Conservation (phyloP, 1,140 invertebrate species). For the Platorchestia sp. region DNA sequence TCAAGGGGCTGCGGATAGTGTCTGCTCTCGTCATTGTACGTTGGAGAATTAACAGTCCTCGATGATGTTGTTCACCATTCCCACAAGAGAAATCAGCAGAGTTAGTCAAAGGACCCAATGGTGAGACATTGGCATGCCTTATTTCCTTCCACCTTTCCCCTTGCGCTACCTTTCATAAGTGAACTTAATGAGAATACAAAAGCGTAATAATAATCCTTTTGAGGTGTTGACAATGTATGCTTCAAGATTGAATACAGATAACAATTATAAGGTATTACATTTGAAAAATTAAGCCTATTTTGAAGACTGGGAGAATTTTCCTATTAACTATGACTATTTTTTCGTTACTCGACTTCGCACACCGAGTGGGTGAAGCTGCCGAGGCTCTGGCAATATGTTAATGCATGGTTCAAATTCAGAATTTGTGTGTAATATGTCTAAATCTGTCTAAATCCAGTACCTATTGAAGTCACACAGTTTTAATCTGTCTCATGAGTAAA, state of each 20-base stretch:
- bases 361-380: background rate
- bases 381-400: background rate
- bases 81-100: no score
- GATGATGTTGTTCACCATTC: background rate
- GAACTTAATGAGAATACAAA: background rate
- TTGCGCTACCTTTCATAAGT: background rate
- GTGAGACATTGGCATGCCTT: background rate
- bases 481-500: background rate
- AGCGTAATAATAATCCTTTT: background rate
- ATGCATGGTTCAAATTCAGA: background rate
- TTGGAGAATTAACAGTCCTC: background rate
- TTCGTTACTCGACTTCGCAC: background rate
- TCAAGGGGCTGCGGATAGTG: background rate
- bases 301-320: no score
- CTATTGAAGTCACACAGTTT: background rate
- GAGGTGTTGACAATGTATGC: background rate
- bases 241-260: background rate
- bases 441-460: no score
- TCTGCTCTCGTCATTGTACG: background rate
- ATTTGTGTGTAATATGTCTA: no score
- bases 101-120: background rate
- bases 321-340: no score
- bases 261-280: background rate
- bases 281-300: background rate
- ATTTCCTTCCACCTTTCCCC: background rate